phyloP scores from a whole-genome alignment of 1,140 invertebrate genomes.

The Portunus trituberculatus region DNA sequence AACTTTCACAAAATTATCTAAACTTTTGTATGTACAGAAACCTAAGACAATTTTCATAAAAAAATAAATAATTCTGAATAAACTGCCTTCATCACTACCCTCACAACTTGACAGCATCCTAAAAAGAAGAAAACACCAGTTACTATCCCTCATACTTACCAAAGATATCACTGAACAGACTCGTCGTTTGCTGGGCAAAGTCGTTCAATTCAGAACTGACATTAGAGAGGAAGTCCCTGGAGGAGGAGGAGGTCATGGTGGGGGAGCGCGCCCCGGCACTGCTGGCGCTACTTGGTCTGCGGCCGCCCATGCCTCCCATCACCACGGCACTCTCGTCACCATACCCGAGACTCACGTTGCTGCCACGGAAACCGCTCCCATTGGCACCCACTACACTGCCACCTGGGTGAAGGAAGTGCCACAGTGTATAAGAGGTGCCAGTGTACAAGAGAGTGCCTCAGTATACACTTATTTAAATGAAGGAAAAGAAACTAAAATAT shows the following conservation, averaged over 20 bases:
- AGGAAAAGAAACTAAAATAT: too few relatives aligned
- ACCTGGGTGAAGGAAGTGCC: background rate
- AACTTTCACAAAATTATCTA: too few relatives aligned
- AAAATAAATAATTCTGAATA: too few relatives aligned
- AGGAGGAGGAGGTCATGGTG: constrained; percentile 70
- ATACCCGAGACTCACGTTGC: background rate
- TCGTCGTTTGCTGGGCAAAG: constrained; percentile 92
- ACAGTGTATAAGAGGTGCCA: background rate
- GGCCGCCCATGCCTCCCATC: background rate
- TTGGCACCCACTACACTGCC: constrained; percentile 28
- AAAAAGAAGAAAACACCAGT: too few relatives aligned
- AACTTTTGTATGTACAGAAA: too few relatives aligned
- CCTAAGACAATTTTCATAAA: too few relatives aligned
- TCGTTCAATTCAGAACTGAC: constrained; percentile 94
- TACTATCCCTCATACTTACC: constrained; percentile 82
- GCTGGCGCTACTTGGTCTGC: constrained; percentile 57
- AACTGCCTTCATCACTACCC: too few relatives aligned
- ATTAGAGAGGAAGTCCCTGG: constrained; percentile 92
- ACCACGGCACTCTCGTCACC: background rate
- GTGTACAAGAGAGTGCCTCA: background rate
- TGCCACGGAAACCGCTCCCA: constrained; percentile 22
- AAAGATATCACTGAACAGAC: constrained; percentile 95
- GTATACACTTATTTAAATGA: background rate
- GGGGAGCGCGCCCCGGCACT: constrained; percentile 50
- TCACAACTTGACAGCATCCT: too few relatives aligned